Conservation (phyloP, 2,113 vertebrate genomes). For the Turnix velox region DNA sequence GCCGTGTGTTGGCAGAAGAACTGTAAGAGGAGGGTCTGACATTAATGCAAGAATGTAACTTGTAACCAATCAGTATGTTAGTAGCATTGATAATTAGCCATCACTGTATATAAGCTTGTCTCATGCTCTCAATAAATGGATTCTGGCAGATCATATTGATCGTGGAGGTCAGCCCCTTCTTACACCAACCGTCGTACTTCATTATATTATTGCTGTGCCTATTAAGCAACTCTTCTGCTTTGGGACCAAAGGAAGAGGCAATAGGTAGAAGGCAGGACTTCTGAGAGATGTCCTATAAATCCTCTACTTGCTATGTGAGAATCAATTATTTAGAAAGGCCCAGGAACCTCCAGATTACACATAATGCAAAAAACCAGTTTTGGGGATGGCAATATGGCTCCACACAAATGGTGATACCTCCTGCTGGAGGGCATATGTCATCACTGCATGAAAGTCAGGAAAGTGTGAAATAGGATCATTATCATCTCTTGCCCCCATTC, state of each 20-base stretch:
- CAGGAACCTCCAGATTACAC: not conserved
- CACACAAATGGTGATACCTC: not conserved
- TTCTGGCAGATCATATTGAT: too few relatives aligned
- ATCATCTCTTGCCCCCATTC: not conserved
- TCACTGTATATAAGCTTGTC: too few relatives aligned
- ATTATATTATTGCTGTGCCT: not conserved
- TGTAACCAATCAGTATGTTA: too few relatives aligned
- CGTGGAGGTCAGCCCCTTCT: too few relatives aligned
- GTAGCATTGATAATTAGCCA: too few relatives aligned
- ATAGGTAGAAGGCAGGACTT: not conserved
- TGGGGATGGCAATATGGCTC: not conserved
- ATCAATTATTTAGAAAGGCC: not conserved
- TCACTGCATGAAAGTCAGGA: not conserved
- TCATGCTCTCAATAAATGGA: too few relatives aligned
- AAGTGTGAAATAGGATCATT: constrained; percentile 7
- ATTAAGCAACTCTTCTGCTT: not conserved
- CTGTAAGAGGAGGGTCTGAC: too few relatives aligned
- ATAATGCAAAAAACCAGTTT: not conserved
- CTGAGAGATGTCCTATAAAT: not conserved
- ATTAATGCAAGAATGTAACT: too few relatives aligned
- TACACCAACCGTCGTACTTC: too few relatives aligned
- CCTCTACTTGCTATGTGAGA: not conserved
- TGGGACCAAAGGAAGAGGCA: not conserved
- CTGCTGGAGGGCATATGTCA: not conserved
- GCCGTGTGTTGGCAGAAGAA: too few relatives aligned